Evolutionary conservation across 2,113 vertebrate genomes (phyloP), one percentile per base, ranked within the genome.

Genomic region (Gopherus evgoodei): DNA sequence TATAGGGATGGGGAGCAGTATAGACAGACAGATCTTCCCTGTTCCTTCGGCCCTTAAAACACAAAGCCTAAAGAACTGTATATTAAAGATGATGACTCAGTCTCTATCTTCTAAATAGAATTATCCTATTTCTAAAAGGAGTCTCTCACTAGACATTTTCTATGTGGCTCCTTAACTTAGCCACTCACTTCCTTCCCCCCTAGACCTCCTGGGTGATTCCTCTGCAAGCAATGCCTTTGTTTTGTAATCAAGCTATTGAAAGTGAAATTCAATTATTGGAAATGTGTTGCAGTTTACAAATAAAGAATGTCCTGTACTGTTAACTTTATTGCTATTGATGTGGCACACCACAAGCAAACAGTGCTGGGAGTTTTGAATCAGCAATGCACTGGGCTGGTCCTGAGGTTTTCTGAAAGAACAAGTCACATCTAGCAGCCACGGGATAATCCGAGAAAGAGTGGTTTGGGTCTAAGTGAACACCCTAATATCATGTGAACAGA

Each of bases 381-480:
- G 3, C 31, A 25, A 16, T 78, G 1, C 1, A 6, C 38, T 86
- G 11, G 93, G 6, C 1, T 24, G 49, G 6, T 89, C 53, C 0
- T 13, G 0, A 49, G 27, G 1, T 21, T 87, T 89, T 89, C 47
- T 9, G 10, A 52, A 78, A 59, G 47, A 62, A 35, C 1, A 50
- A 6, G 6, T 81, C 50, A 49, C 10, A 3, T 1, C 3, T n/a
- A 21, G 38, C 6, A 86, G 44, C 35, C 19, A 29, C 1, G 3
- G 4, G 2, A 25, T 0, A 0, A 9, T 8, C 52, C 38, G 59
- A 38, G 27, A 87, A 6, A 6, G 38, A 42, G 22, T 12, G 86
- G 35, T 0, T 62, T 0, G 0, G n/a, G 5, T 84, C 69, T 81
- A 47, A 16, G 2, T 62, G 16, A 88, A 78, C 75, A 80, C 0